These are phyloP conservation scores for Ctenomys sociabilis DNA, from an alignment of 2,113 vertebrate species.

Conservation along the genomic window DNA sequence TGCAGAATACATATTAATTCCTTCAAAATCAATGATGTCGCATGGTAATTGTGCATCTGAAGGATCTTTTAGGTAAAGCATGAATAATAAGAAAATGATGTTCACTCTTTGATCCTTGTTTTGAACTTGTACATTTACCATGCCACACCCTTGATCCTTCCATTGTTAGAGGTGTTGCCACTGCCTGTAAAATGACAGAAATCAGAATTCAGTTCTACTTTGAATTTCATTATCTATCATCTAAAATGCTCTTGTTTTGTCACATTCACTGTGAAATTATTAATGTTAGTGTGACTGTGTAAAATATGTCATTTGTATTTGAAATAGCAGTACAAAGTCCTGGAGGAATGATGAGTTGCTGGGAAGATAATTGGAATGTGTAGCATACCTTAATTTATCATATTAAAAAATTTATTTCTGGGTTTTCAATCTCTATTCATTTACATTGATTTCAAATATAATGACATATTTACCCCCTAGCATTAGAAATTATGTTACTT, in stretches of 20 bases:
- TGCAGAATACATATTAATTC: not conserved
- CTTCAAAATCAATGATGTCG: not conserved
- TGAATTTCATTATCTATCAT: constrained; percentile 51
- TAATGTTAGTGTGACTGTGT: constrained; percentile 55
- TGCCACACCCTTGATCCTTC: not conserved
- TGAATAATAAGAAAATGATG: not conserved
- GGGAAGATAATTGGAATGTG: constrained; percentile 9
- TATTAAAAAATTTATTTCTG: constrained; percentile 40
- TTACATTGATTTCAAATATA: constrained; percentile 44
- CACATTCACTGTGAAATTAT: constrained; percentile 69
- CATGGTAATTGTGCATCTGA: not conserved
- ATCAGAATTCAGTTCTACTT: constrained; percentile 31
- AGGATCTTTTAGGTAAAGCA: not conserved
- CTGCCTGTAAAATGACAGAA: not conserved
- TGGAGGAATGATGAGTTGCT: constrained; percentile 63
- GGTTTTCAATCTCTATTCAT: constrained; percentile 55
- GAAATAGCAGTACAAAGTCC: constrained; percentile 64
- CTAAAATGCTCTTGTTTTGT: constrained; percentile 38
- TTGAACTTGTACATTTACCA: not conserved
- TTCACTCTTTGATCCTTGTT: not conserved
- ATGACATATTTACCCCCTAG: constrained; percentile 50
- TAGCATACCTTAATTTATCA: constrained; percentile 70
- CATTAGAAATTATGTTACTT: constrained; percentile 73
- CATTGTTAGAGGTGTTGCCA: not conserved
- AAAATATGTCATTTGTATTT: constrained; percentile 72